phyloP scores from a whole-genome alignment of 1,140 invertebrate species.

The Drosophila repletoides region DNA sequence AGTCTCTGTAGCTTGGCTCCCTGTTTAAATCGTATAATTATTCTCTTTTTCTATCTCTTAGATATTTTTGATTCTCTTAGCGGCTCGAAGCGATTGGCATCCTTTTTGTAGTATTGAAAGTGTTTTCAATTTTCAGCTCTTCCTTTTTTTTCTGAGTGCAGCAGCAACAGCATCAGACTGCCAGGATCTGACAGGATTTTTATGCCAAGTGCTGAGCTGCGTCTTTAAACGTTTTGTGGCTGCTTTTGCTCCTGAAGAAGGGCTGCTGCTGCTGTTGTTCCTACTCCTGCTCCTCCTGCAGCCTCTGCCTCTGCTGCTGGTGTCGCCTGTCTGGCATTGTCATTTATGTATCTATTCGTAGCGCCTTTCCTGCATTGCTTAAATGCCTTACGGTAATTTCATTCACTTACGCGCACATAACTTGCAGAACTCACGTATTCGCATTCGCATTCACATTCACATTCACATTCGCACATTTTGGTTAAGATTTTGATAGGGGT shows the following conservation, averaged over 20 bases:
- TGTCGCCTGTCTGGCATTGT: conserved; percentile 55
- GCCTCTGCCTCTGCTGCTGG: conserved; percentile 2
- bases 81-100: too few species aligned
- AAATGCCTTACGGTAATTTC: conserved; percentile 81
- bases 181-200: conserved; percentile 51
- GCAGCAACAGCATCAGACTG: background rate
- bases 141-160: background rate
- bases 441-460: conserved; percentile 55
- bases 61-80: too few species aligned
- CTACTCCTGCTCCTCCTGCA: conserved; percentile 1
- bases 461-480: conserved; percentile 33
- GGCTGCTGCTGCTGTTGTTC: conserved; percentile 19
- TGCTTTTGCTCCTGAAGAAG: conserved; percentile 19
- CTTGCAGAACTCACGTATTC: conserved; percentile 81
- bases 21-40: too few species aligned
- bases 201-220: conserved; percentile 69
- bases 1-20: too few species aligned
- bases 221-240: conserved; percentile 79
- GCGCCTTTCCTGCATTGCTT: conserved; percentile 66
- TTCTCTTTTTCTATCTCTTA: too few species aligned
- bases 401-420: conserved; percentile 80
- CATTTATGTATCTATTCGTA: conserved; percentile 79
- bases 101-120: background rate
- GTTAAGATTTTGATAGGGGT: conserved; percentile 18
- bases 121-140: background rate